Conservation (phyloP, 1,140 invertebrate genomes). For the Batillaria attramentaria region DNA sequence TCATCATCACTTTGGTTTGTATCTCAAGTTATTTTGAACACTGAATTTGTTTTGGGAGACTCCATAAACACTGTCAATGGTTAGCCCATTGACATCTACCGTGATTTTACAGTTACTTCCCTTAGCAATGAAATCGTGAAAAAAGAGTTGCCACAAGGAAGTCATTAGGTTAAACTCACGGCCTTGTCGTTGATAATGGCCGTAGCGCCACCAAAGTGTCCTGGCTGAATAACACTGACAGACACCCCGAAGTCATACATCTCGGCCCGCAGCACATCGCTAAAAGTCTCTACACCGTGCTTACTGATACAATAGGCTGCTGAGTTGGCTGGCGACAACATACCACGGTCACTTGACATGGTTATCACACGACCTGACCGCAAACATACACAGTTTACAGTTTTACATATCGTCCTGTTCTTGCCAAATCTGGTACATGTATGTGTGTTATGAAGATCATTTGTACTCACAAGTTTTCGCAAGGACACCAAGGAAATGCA, state of each 20-base stretch:
- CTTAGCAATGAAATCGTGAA: too few species aligned
- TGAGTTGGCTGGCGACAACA: conserved; percentile 80
- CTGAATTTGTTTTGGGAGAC: not conserved
- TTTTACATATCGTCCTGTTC: too few species aligned
- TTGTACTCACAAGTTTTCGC: too few species aligned
- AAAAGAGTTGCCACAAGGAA: too few species aligned
- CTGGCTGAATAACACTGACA: conserved; percentile 65
- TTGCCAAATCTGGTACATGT: too few species aligned
- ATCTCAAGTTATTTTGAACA: not conserved
- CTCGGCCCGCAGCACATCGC: conserved; percentile 62
- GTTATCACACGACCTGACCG: conserved; percentile 79
- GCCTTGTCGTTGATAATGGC: conserved; percentile 33
- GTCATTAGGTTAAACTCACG: conserved; percentile 22
- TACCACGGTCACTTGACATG: conserved; percentile 85
- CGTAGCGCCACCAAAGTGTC: conserved; percentile 67
- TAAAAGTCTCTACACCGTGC: conserved; percentile 77
- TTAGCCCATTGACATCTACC: too few species aligned
- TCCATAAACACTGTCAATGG: not conserved
- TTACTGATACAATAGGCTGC: conserved; percentile 86
- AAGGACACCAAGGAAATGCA: too few species aligned
- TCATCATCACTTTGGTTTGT: not conserved
- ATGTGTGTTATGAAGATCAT: too few species aligned
- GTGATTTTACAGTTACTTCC: too few species aligned
- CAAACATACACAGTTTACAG: not conserved
- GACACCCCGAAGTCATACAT: conserved; percentile 63